Base-by-base conservation (phyloP, 1,140 invertebrate species). In the Pseudomyrmex gracilis region DNA sequence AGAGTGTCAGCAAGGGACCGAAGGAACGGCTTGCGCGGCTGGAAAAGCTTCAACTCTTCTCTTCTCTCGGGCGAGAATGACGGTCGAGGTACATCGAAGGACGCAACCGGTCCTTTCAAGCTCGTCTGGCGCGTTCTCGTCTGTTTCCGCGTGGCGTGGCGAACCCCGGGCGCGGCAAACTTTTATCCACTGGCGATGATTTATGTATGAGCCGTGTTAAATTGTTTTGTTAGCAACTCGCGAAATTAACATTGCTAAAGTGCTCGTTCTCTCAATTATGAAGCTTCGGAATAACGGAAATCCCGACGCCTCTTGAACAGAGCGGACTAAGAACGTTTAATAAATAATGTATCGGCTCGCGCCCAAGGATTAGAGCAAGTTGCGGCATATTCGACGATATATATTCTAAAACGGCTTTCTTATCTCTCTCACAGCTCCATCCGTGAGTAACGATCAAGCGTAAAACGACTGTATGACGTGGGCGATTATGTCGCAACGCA, bases 141-240 rank as follows among this genome's bases (percentile, higher is more conserved):
- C 43, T 34, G 34, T 0, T 34, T 34, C 34, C 34, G 34, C 34
- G 34, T 34, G 34, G 5, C 63, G 15, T 55, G 22, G 73, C 49
- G 20, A 15, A 51, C 8, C 67, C 49, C 22, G 15, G 63, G 13
- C 49, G 9, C 63, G 10, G 76, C 70, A 78, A 78, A 80, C 76
- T 80, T 80, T 80, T 80, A 80, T 80, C 66, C 34, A 43, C 66
- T 17, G 66, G 8, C 66, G 66, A 71, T 80, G 76, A 80, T 80
- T 80, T 80, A 80, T 80, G 76, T 80, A 80, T 80, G 76, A 80
- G 68, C 22, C 53, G 53, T 58, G 76, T 34, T 80, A 80, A 80
- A 71, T 80, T 80, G 76, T 71, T 80, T 80, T 80, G 76, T 80
- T 80, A 71, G 66, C 43, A 80, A 71, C 53, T 80, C 66, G 51